A percentile compares a stretch with the other conserved stretches of the same genome.
Conservation (phyloP, 2,113 vertebrate genomes). For the Festucalex cinctus region DNA sequence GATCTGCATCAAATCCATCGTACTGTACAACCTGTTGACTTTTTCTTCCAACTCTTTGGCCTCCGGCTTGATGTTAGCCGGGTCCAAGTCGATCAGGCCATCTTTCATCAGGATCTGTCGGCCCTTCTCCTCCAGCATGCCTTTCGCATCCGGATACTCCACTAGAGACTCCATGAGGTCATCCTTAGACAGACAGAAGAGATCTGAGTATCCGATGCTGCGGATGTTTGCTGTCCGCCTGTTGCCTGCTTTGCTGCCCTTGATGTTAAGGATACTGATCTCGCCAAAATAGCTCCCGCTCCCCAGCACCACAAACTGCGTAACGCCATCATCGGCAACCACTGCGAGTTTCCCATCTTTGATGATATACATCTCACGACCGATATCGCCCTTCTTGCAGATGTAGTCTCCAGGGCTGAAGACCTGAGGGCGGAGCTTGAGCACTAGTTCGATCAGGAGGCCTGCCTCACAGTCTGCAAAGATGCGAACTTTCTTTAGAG, state of each 20-base stretch:
- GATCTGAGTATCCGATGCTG: constrained; percentile 94
- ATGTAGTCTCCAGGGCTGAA: constrained; percentile 97
- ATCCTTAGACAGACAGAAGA: constrained; percentile 95
- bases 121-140: constrained; percentile 93
- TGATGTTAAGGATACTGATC: constrained; percentile 96
- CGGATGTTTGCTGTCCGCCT: constrained; percentile 93
- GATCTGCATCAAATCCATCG: constrained; percentile 80
- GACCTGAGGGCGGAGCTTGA: constrained; percentile 90
- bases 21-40: constrained; percentile 77
- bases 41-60: constrained; percentile 86
- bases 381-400: constrained; percentile 96
- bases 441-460: constrained; percentile 88
- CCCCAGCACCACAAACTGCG: constrained; percentile 90
- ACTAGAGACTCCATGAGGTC: constrained; percentile 93
- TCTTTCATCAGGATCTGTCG: constrained; percentile 94
- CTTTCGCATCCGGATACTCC: constrained; percentile 94
- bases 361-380: constrained; percentile 98
- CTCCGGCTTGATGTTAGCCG: constrained; percentile 81
- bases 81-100: constrained; percentile 83
- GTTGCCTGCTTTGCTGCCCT: constrained; percentile 97
- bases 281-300: constrained; percentile 97
- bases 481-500: constrained; percentile 90
- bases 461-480: constrained; percentile 97
- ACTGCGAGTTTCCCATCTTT: constrained; percentile 96
- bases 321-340: constrained; percentile 93